A percentile compares a stretch with the other conserved stretches of the same genome.
Conservation (phyloP, 2,113 vertebrate species). For the Gallinago undulata region DNA sequence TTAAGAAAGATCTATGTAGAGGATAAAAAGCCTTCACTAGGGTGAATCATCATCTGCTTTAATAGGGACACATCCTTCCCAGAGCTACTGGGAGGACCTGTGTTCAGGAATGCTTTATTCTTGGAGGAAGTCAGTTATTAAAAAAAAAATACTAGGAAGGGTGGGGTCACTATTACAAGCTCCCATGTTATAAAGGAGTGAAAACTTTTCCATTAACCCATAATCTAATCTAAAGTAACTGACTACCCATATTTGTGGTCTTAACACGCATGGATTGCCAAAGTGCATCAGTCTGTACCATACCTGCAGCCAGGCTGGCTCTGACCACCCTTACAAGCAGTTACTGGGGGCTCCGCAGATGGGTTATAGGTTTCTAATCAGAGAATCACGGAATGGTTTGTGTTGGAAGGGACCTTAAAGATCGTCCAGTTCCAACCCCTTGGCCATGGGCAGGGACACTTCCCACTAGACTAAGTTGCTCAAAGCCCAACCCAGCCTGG, state of each 20-base stretch:
- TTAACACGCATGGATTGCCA: neutral
- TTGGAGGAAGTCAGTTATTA: neutral
- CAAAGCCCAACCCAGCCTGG: too few species aligned
- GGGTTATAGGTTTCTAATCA: neutral
- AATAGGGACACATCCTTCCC: neutral
- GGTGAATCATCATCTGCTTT: slow-evolving; percentile 23
- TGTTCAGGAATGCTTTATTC: slow-evolving; percentile 35
- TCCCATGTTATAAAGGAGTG: neutral
- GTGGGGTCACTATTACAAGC: neutral
- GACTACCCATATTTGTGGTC: neutral
- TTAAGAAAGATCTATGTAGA: neutral
- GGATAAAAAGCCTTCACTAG: neutral
- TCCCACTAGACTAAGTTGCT: too few species aligned
- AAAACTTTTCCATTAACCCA: neutral
- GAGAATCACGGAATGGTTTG: too few species aligned
- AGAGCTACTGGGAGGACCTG: neutral
- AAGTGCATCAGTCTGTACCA: neutral
- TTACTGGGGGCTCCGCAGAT: neutral
- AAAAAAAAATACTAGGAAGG: neutral
- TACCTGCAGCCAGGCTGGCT: neutral
- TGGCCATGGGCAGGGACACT: too few species aligned
- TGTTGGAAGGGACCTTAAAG: too few species aligned
- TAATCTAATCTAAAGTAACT: neutral
- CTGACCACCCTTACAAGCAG: too few species aligned
- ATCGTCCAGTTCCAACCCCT: too few species aligned